phyloP scores from a whole-genome alignment of 2,888 invertebrate genomes.

The Cetonia aurata region DNA sequence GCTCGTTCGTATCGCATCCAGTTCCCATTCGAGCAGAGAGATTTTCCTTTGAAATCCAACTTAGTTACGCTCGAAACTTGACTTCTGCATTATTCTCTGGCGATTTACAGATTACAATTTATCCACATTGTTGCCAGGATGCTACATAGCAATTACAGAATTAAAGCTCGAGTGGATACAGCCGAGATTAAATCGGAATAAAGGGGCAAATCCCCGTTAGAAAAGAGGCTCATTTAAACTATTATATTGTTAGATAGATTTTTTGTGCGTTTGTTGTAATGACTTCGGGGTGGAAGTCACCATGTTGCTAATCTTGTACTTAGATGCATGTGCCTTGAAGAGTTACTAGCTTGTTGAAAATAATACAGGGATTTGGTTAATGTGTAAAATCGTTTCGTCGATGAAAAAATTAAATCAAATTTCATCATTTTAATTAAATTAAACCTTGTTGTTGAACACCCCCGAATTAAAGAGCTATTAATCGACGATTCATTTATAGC shows the following conservation, averaged over 20 bases:
- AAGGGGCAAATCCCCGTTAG: slow-evolving; percentile 21
- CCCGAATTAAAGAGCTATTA: too few relatives aligned
- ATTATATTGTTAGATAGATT: slow-evolving; percentile 16
- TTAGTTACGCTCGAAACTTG: slow-evolving; percentile 36
- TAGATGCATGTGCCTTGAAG: too few relatives aligned
- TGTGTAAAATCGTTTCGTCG: too few relatives aligned
- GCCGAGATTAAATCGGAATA: slow-evolving; percentile 13
- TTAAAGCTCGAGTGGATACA: slow-evolving; percentile 29
- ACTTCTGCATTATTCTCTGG: slow-evolving; percentile 35
- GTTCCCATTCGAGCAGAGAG: slow-evolving; percentile 10
- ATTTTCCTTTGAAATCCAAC: slow-evolving; percentile 30
- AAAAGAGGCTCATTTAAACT: slow-evolving; percentile 18
- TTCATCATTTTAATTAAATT: too few relatives aligned
- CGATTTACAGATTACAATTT: slow-evolving; percentile 41
- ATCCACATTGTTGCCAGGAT: slow-evolving; percentile 29
- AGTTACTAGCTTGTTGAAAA: too few relatives aligned
- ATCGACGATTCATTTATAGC: too few relatives aligned
- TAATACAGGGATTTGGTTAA: too few relatives aligned
- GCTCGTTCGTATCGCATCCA: neutral
- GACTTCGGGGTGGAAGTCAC: too few relatives aligned
- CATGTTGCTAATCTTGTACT: too few relatives aligned
- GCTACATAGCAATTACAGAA: slow-evolving; percentile 34
- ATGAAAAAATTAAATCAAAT: too few relatives aligned
- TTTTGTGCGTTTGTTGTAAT: neutral
- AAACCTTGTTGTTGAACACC: too few relatives aligned